Base-by-base conservation (phyloP, 1,140 invertebrate species). In the Ceratitis capitata region DNA sequence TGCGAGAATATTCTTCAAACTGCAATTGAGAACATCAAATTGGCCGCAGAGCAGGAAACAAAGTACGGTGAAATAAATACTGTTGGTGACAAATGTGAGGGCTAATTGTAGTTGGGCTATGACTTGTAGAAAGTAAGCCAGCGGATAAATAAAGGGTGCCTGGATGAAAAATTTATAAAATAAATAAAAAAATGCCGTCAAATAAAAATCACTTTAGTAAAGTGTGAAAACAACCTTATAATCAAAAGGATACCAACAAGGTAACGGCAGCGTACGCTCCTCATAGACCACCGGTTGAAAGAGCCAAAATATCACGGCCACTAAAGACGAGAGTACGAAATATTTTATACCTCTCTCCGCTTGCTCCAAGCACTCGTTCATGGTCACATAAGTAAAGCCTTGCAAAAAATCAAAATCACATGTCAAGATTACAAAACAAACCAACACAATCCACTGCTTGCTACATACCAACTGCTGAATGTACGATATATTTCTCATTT, bases 211-310 rank as follows among this genome's bases (percentile, higher is more conserved):
- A n/a, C 2, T 83, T 53, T 19, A 6, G 6, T 29, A 10, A 26
- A 58, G 56, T 58, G 23, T 23, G 2, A 56, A n/a, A n/a, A 23
- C 7, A 32, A 91, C 90, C 12, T 87, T 89, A 85, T 88, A 90
- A 84, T 91, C 89, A 26, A 91, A 88, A 39, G 90, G 90, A 88
- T 91, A 91, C 90, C 90, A 91, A 82, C 90, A 91, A 84, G 87
- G 86, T n/a, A 91, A 85, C 0, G 90, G 90, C 10, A 91, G 85
- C 49, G 87, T 89, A 23, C 86, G 85, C 58, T 89, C 90, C 16
- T 87, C 83, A 26, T 89, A 88, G 32, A 86, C 87, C n/a, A 91
- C 87, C 10, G 90, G 90, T 19, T 90, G 78, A 5, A 85, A 69
- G 2, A 89, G 84, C 89, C 88, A 90, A 84, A 91, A 90, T 58